Evolutionary conservation across 2,113 vertebrate genomes (phyloP).

Genomic region (Chrysemys picta): DNA sequence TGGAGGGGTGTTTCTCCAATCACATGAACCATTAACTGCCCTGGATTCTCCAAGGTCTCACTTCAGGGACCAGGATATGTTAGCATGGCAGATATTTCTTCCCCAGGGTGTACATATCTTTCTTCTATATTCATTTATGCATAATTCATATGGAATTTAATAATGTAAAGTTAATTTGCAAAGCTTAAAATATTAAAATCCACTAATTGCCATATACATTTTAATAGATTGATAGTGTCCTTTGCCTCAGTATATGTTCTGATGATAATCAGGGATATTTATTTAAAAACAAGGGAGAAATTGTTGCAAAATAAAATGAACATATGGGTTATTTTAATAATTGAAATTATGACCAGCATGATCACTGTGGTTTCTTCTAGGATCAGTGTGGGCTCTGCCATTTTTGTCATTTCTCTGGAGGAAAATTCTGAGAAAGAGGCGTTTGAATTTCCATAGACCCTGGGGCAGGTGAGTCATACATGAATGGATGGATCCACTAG

Average conservation of each 20-base stretch:
- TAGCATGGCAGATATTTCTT: not conserved
- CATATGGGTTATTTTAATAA: not conserved
- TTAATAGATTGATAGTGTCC: not conserved
- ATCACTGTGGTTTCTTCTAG: not conserved
- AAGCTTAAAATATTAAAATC: slow-evolving; percentile 36
- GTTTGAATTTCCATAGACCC: not conserved
- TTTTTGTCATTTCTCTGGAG: not conserved
- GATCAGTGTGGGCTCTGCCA: not conserved
- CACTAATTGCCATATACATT: not conserved
- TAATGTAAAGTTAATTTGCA: slow-evolving; percentile 22
- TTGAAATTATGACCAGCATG: not conserved
- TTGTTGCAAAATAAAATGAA: not conserved
- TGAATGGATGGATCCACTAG: not conserved
- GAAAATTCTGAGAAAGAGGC: not conserved
- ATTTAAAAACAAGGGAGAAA: not conserved
- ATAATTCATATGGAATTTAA: not conserved
- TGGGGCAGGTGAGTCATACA: not conserved
- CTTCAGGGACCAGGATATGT: not conserved
- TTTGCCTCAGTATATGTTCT: not conserved
- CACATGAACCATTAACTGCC: not conserved
- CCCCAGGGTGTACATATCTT: not conserved
- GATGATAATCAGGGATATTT: not conserved
- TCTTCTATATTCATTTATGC: not conserved
- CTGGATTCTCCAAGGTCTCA: not conserved
- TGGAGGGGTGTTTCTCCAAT: not conserved